Evolutionary conservation across 2,888 invertebrate genomes (phyloP), one percentile per base, ranked within the genome.

Genomic region (Luperina nickerlii): DNA sequence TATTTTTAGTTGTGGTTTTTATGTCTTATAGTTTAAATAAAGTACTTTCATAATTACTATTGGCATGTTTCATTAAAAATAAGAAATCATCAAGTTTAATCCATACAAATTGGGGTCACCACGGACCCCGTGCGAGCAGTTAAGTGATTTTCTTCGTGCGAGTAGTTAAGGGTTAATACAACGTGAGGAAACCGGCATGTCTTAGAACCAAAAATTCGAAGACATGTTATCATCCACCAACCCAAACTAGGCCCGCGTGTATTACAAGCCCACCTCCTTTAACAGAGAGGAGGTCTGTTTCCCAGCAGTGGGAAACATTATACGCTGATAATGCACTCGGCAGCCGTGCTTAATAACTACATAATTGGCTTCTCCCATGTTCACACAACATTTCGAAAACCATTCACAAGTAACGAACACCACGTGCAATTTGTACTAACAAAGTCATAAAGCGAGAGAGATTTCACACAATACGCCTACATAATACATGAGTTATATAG

Each of bases 391-490:
- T 38, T 32, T 57, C 20, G 62, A 48, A 63, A 1, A 62, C 24
- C 18, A 18, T 32, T 32, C 42, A 45, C 18, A 51, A 32, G 51
- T n/a, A 45, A 45, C 24, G 65, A 32, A 57, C 57, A 48, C 8
- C n/a, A 68, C 13, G 76, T 51, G 38, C 81, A 79, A 84, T 86
- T 69, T 76, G 63, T 79, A 60, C 60, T 63, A 74, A 57, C 68
- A 76, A 54, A 81, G 32, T 62, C 32, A 68, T 77, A 79, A 84
- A 77, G 32, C 45, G 18, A 57, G 67, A 80, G 78, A 82, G 83
- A 83, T 78, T 87, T 76, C 77, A 63, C 42, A 83, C 82, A 82
- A 66, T 83, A 76, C 87, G 80, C 82, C 84, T 78, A 84, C 85
- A 77, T 88, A 71, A 78, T 78, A 73, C 62, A 77, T 78, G 67